These are phyloP conservation scores for Noctua janthe DNA, from an alignment of 2,888 invertebrate genomes.

Conservation along the genomic window DNA sequence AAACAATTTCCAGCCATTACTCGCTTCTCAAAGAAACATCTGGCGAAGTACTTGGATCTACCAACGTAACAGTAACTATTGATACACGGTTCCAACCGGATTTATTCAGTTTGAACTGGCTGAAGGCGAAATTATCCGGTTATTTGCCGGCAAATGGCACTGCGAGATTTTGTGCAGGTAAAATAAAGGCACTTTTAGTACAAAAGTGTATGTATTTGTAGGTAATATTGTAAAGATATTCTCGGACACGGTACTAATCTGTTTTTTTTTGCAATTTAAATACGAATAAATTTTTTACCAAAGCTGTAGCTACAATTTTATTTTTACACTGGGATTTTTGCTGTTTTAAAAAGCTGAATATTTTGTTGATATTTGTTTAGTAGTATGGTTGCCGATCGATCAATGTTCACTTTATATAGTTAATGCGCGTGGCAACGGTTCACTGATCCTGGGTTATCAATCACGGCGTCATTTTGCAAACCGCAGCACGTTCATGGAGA, in stretches of 20 bases:
- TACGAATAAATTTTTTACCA: slow-evolving; percentile 6
- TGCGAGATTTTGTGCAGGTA: slow-evolving; percentile 56
- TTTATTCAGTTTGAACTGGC: slow-evolving; percentile 57
- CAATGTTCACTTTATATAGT: slow-evolving; percentile 25
- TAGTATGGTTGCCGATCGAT: slow-evolving; percentile 25
- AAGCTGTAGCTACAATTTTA: slow-evolving; percentile 14
- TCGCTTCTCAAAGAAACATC: slow-evolving; percentile 12
- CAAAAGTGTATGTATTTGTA: slow-evolving; percentile 20
- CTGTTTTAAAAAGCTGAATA: slow-evolving; percentile 10
- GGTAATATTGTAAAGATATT: slow-evolving; percentile 41
- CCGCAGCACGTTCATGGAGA: neutral
- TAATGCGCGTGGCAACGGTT: neutral
- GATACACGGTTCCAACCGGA: slow-evolving; percentile 52
- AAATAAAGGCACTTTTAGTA: slow-evolving; percentile 45
- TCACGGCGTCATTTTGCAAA: slow-evolving; percentile 26
- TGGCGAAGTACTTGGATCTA: slow-evolving; percentile 54
- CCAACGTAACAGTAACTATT: slow-evolving; percentile 64
- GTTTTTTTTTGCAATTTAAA: slow-evolving; percentile 32
- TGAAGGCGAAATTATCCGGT: slow-evolving; percentile 59
- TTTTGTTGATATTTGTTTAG: slow-evolving; percentile 7
- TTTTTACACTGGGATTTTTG: neutral
- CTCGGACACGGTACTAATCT: neutral
- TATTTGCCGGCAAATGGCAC: slow-evolving; percentile 56
- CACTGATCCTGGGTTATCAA: slow-evolving; percentile 22
- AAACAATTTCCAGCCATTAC: slow-evolving; percentile 36